Conservation (phyloP, 2,888 invertebrate species). For the Thereva unica region DNA sequence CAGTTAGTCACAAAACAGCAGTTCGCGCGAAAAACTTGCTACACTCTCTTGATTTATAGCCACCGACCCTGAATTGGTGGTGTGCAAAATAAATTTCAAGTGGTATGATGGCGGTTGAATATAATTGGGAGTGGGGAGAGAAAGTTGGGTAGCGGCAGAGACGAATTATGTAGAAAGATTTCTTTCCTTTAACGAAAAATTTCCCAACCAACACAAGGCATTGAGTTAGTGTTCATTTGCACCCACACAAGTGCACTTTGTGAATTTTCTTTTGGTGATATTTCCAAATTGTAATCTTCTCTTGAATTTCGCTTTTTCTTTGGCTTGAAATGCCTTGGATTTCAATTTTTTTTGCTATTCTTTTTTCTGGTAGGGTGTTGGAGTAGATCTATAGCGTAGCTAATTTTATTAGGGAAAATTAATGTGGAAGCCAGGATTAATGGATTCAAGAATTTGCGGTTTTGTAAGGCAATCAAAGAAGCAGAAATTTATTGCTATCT, state of each 20-base stretch:
- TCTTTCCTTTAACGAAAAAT: constrained; percentile 26
- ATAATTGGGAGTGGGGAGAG: constrained; percentile 14
- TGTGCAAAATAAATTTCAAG: constrained; percentile 47
- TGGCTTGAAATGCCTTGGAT: constrained; percentile 26
- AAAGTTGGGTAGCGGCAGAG: constrained; percentile 13
- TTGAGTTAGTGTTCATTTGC: too few relatives aligned
- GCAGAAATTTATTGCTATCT: constrained; percentile 19
- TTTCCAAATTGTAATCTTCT: background rate
- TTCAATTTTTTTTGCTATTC: constrained; percentile 1
- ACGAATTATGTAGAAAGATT: constrained; percentile 35
- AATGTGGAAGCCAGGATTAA: constrained; percentile 35
- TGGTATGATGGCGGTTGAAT: constrained; percentile 46
- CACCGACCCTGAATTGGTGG: constrained; percentile 45
- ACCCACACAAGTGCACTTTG: too few relatives aligned
- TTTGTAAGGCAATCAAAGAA: constrained; percentile 33
- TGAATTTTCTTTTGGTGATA: too few relatives aligned
- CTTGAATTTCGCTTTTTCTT: constrained; percentile 13
- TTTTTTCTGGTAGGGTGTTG: background rate
- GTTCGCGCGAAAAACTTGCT: constrained; percentile 48
- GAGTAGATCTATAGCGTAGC: constrained; percentile 29
- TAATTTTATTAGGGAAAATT: constrained; percentile 39
- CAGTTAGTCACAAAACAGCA: constrained; percentile 45
- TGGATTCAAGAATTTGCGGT: constrained; percentile 35
- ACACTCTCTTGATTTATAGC: constrained; percentile 46
- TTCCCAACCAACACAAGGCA: constrained; percentile 15